Evolutionary conservation across 2,797 vertebrate species (phyloP).

Genomic region (Phrynocephalus forsythii): DNA sequence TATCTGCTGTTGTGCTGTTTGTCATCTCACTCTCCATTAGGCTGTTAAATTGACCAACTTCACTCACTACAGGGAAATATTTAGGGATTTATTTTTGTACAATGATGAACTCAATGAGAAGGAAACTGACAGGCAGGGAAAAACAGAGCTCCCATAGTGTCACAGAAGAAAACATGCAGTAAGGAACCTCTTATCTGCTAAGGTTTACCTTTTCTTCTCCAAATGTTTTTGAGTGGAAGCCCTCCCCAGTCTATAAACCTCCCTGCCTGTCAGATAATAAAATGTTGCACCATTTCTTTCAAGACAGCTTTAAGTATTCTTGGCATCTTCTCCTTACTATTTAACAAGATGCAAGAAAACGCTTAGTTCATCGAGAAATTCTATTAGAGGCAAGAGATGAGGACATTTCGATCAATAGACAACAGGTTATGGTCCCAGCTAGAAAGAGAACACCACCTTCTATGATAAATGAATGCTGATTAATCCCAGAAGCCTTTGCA

Average conservation of each 20-base stretch:
- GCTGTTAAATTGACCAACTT: not conserved
- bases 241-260: constrained; percentile 28
- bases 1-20: not conserved
- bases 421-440: constrained; percentile 57
- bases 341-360: constrained; percentile 70
- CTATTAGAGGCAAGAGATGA: constrained; percentile 65
- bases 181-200: not conserved
- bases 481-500: constrained; percentile 51
- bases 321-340: constrained; percentile 63
- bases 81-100: too few relatives aligned
- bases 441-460: constrained; percentile 63
- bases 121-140: not conserved
- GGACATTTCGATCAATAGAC: constrained; percentile 62
- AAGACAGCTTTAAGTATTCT: constrained; percentile 55
- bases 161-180: not conserved
- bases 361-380: constrained; percentile 66
- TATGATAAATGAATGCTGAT: constrained; percentile 51
- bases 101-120: not conserved
- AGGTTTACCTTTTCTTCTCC: not conserved
- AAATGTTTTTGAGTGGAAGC: constrained; percentile 3
- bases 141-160: not conserved
- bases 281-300: constrained; percentile 3
- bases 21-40: not conserved
- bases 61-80: not conserved
- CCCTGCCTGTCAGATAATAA: too few relatives aligned